Conservation (phyloP, 2,888 invertebrate species). For the Heteromurus nitidus region DNA sequence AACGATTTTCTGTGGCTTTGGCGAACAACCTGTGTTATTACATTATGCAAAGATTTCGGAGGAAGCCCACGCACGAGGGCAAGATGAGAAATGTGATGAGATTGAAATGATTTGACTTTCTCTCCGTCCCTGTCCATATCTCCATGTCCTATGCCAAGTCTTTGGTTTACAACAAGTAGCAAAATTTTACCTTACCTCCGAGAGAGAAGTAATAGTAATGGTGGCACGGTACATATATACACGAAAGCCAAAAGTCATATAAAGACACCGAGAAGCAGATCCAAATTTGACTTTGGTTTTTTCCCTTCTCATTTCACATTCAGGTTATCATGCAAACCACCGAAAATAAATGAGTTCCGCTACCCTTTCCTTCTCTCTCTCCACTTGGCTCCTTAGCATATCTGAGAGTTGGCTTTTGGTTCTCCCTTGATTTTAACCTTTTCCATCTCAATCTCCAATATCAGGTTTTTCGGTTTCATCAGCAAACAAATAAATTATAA, state of each 20-base stretch:
- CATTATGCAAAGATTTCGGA: constrained; percentile 15
- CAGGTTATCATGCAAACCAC: constrained; percentile 55
- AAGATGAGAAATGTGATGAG: constrained; percentile 55
- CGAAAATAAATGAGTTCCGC: constrained; percentile 59
- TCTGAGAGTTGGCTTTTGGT: constrained; percentile 20
- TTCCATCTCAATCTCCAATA: constrained; percentile 54
- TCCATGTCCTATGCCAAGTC: neutral
- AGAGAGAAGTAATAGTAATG: too few relatives aligned
- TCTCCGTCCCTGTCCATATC: neutral
- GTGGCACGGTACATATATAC: too few relatives aligned
- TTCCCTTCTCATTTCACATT: constrained; percentile 58
- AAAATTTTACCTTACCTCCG: neutral
- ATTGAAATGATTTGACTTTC: constrained; percentile 57
- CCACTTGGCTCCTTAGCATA: constrained; percentile 12
- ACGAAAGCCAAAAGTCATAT: too few relatives aligned
- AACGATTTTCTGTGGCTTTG: constrained; percentile 32
- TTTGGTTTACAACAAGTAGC: neutral
- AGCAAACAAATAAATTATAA: constrained; percentile 56
- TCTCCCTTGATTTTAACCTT: constrained; percentile 42
- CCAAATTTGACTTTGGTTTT: constrained; percentile 40
- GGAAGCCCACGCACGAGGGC: constrained; percentile 8
- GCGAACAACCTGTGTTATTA: constrained; percentile 40
- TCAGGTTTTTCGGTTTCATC: constrained; percentile 42
- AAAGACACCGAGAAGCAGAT: constrained; percentile 3
- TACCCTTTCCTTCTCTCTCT: too few relatives aligned